Evolutionary conservation across 2,888 invertebrate genomes (phyloP).

Genomic region (Campoletis raptor): DNA sequence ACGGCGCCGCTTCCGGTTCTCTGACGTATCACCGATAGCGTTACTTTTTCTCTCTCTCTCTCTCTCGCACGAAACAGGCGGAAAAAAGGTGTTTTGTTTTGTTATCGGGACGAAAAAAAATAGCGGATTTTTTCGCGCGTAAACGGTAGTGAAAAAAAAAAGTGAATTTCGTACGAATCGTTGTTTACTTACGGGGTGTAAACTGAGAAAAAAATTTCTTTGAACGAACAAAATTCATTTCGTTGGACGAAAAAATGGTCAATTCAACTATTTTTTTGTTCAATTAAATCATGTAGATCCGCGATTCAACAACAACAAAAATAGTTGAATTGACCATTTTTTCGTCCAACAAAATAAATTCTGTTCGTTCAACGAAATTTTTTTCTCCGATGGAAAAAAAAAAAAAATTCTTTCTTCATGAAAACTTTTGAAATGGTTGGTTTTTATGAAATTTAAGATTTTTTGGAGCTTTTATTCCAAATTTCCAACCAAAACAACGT

Average conservation of each 20-base stretch:
- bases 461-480: neutral
- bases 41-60: neutral
- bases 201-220: too few relatives aligned
- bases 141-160: neutral
- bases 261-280: too few relatives aligned
- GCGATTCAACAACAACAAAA: too few relatives aligned
- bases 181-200: neutral
- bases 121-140: neutral
- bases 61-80: neutral
- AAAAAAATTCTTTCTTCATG: neutral
- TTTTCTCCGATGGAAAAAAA: neutral
- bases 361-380: too few relatives aligned
- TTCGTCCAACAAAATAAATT: too few relatives aligned
- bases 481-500: neutral
- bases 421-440: neutral
- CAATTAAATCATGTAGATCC: too few relatives aligned
- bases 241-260: too few relatives aligned
- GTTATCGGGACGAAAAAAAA: neutral
- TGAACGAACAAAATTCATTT: too few relatives aligned
- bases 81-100: neutral
- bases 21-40: constrained; percentile 18
- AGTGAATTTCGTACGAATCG: neutral
- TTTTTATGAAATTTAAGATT: neutral
- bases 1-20: constrained; percentile 15
- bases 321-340: too few relatives aligned